Conservation (phyloP, 2,113 vertebrate genomes). For the Mastomys natalensis region DNA sequence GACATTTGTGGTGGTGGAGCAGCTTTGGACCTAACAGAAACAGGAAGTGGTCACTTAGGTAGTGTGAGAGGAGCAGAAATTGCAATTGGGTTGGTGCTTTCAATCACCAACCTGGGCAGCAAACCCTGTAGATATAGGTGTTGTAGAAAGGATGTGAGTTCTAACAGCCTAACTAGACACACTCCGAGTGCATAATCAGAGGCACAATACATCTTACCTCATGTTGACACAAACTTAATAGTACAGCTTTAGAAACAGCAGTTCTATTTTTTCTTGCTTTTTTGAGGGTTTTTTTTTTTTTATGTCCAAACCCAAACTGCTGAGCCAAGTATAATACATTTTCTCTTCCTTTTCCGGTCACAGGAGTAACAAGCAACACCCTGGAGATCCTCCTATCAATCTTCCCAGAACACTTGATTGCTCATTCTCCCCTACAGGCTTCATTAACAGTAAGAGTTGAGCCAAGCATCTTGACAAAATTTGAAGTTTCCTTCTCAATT, state of each 20-base stretch:
- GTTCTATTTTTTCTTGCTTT: constrained; percentile 11
- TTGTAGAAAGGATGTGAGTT: background rate
- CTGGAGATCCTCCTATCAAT: background rate
- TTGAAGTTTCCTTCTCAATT: background rate
- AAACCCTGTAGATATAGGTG: no score
- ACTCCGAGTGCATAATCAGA: background rate
- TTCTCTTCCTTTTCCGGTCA: background rate
- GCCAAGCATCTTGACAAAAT: background rate
- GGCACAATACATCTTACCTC: background rate
- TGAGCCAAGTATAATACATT: background rate
- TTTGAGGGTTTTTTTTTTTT: constrained; percentile 8
- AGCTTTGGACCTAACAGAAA: background rate
- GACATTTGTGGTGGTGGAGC: background rate
- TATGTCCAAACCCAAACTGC: background rate
- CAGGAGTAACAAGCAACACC: background rate
- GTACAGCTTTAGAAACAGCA: constrained; percentile 1
- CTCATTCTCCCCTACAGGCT: background rate
- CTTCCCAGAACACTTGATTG: background rate
- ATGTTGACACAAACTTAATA: background rate
- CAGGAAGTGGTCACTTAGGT: background rate
- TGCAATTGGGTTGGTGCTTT: background rate
- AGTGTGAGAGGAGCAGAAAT: background rate
- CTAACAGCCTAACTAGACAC: background rate
- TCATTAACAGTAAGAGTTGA: background rate
- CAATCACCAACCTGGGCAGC: background rate